Conservation (phyloP, 2,888 invertebrate species). For the Parelbella ahira region DNA sequence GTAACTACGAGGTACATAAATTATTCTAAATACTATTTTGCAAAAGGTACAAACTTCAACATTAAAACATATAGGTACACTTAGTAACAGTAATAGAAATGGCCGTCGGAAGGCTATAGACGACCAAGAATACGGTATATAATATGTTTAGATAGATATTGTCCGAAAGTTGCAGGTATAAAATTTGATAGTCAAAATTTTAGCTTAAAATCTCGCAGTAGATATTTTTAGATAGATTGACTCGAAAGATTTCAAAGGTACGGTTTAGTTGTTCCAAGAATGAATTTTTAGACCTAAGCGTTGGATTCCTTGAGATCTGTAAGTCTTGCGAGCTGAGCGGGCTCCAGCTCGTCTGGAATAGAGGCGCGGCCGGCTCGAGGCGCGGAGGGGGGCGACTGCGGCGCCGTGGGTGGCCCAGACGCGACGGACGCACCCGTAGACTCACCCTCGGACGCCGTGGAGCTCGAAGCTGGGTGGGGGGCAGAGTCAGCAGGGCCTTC, state of each 20-base stretch:
- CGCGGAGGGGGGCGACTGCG: slow-evolving; percentile 83
- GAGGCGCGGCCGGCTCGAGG: slow-evolving; percentile 89
- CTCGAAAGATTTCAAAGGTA: slow-evolving; percentile 2
- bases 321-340: slow-evolving; percentile 92
- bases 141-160: slow-evolving; percentile 9
- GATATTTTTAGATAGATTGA: slow-evolving; percentile 1
- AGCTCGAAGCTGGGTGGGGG: slow-evolving; percentile 82
- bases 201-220: slow-evolving; percentile 1
- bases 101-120: slow-evolving; percentile 1
- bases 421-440: slow-evolving; percentile 81
- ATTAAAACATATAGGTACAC: slow-evolving; percentile 5
- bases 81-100: slow-evolving; percentile 10
- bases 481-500: slow-evolving; percentile 81
- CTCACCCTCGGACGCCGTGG: slow-evolving; percentile 84
- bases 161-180: slow-evolving; percentile 7
- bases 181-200: slow-evolving; percentile 14
- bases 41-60: slow-evolving; percentile 22
- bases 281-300: slow-evolving; percentile 80
- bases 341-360: slow-evolving; percentile 93
- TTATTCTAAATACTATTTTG: slow-evolving; percentile 15
- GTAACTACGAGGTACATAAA: slow-evolving; percentile 13
- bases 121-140: slow-evolving; percentile 1
- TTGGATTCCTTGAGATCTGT: slow-evolving; percentile 95
- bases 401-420: slow-evolving; percentile 78
- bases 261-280: neutral